These are phyloP conservation scores for Aphodius granarius DNA, from an alignment of 2,888 invertebrate species.

Conservation along the genomic window DNA sequence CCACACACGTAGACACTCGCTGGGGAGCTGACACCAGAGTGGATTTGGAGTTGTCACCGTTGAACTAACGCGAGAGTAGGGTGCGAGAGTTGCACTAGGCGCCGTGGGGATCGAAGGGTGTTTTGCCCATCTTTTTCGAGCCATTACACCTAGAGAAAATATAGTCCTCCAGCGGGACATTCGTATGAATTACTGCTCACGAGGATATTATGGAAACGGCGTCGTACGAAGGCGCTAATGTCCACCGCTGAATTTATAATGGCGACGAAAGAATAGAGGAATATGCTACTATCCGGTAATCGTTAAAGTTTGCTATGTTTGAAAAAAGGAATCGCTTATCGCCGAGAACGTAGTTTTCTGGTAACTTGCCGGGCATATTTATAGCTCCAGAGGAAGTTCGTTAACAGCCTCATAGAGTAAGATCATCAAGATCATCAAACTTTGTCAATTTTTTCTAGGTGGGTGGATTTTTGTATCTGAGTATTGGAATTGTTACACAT, in stretches of 20 bases:
- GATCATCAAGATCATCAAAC: no score
- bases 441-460: no score
- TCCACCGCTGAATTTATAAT: background rate
- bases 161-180: background rate
- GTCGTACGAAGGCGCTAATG: background rate
- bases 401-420: background rate
- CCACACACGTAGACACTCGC: background rate
- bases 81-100: background rate
- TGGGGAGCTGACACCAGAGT: background rate
- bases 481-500: no score
- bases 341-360: background rate
- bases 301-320: background rate
- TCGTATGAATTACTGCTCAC: background rate
- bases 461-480: no score
- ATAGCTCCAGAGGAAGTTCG: background rate
- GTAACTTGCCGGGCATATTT: background rate
- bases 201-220: background rate
- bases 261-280: background rate
- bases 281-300: background rate
- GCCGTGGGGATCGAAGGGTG: background rate
- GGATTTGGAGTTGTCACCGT: background rate
- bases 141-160: background rate
- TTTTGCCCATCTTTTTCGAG: background rate
- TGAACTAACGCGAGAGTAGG: background rate
- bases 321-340: background rate